Evolutionary conservation across 1,140 invertebrate species (phyloP), one percentile per base, ranked within the genome.

Genomic region (Drosophila triauraria): DNA sequence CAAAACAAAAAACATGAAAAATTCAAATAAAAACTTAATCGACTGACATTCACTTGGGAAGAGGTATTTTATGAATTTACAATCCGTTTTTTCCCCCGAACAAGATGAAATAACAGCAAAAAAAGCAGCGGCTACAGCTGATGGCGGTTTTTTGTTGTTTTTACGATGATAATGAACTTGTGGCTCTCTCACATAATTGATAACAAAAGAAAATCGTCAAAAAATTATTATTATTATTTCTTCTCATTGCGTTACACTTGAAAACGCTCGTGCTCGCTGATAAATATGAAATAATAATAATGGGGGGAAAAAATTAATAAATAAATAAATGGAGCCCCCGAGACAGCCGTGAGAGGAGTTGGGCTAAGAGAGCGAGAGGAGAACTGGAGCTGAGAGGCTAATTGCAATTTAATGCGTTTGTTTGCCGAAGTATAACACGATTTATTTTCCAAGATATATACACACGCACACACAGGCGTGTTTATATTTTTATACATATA

Each of bases 161-260:
- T 85, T 82, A 90, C 74, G 82, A 90, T 90, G 86, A 90, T 91
- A 90, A 88, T 88, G 85, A 88, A 90, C 85, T 90, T 90, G 86
- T 91, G 56, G 62, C 75, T 61, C 46, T 42, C 65, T 74, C 48
- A 65, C 56, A 74, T 79, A 82, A 90, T 82, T 82, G 85, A 90
- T 82, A 82, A 91, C 68, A 76, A 85, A 90, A 76, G 71, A 56
- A 70, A 85, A 82, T 84, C 46, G 75, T 59, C 61, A 68, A 61
- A 63, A 80, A 78, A 50, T 57, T 43, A 60, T 62, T 43, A 78
- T 74, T 43, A 42, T 53, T 80, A 57, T 67, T 72, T 47, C 43
- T 75, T 57, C 50, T 61, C 35, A 54, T 59, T 71, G 61, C 48
- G 62, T 64, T 59, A 80, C 58, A 77, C 67, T 68, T 68, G 32